phyloP scores from a whole-genome alignment of 2,888 invertebrate genomes.

The Pelosia muscerda region DNA sequence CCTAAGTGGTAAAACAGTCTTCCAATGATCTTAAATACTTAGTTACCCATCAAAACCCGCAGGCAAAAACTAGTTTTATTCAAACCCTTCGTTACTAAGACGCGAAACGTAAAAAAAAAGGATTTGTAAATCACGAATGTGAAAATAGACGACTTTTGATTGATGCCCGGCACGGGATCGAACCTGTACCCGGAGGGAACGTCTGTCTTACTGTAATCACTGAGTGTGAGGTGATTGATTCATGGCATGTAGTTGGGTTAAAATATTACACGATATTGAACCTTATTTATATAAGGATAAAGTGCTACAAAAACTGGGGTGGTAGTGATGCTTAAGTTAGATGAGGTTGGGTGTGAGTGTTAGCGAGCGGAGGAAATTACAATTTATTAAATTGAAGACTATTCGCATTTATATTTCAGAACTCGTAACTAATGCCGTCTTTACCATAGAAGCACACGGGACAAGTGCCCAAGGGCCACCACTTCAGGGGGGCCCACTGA shows the following conservation, averaged over 20 bases:
- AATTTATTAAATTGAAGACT: too few relatives aligned
- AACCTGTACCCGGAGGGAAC: constrained; percentile 59
- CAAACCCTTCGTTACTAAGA: constrained; percentile 30
- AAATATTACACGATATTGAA: constrained; percentile 22
- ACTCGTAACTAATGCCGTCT: too few relatives aligned
- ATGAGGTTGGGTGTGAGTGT: constrained; percentile 28
- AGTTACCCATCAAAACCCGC: constrained; percentile 21
- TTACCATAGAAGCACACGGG: too few relatives aligned
- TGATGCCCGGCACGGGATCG: constrained; percentile 67
- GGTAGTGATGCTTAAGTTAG: constrained; percentile 14
- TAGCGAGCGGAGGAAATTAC: constrained; percentile 19
- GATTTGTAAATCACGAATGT: constrained; percentile 53
- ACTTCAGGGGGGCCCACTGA: too few relatives aligned
- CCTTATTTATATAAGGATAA: constrained; percentile 23
- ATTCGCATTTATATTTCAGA: too few relatives aligned
- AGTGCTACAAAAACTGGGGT: background rate
- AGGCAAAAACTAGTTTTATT: constrained; percentile 38
- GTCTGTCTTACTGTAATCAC: constrained; percentile 57
- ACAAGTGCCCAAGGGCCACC: too few relatives aligned
- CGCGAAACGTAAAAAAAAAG: constrained; percentile 28
- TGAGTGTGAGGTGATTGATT: constrained; percentile 60
- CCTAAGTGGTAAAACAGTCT: background rate
- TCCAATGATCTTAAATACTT: background rate
- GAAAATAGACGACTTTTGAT: constrained; percentile 74
- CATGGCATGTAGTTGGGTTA: constrained; percentile 32